Evolutionary conservation across 2,888 invertebrate species (phyloP).

Genomic region (Campoplex nolae): DNA sequence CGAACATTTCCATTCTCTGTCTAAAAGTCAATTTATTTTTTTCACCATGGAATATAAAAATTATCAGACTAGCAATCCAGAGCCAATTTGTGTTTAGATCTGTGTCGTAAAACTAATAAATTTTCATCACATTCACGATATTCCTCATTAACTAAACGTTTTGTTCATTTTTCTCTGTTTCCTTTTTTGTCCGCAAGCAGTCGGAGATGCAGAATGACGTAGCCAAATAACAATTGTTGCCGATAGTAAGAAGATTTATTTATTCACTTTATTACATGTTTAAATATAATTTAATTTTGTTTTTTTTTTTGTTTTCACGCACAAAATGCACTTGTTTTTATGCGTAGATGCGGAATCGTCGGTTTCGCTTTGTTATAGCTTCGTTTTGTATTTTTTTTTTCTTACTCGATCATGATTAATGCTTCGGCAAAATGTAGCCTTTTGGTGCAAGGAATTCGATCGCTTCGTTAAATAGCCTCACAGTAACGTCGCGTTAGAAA

Average conservation of each 20-base stretch:
- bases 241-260: constrained; percentile 82
- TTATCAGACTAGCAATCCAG: constrained; percentile 9
- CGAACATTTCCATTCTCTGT: background rate
- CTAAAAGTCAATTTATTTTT: background rate
- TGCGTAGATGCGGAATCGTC: background rate
- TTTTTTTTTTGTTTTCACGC: constrained; percentile 5
- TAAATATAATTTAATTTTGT: constrained; percentile 46
- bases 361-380: background rate
- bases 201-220: constrained; percentile 84
- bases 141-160: constrained; percentile 59
- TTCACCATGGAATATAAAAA: background rate
- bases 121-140: constrained; percentile 7
- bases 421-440: constrained; percentile 42
- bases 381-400: constrained; percentile 5
- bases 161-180: constrained; percentile 62
- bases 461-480: constrained; percentile 22
- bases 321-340: constrained; percentile 13
- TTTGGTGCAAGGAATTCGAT: constrained; percentile 33
- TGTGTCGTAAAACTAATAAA: constrained; percentile 14
- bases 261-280: constrained; percentile 73
- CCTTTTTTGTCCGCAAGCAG: constrained; percentile 81
- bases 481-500: constrained; percentile 20
- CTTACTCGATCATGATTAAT: constrained; percentile 5
- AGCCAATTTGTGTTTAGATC: constrained; percentile 16
- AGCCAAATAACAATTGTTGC: constrained; percentile 84